Percentiles rank a stretch among this genome's conserved stretches.
Evolutionary conservation across 2,113 vertebrate genomes (phyloP).

Genomic region (Colossoma macropomum): DNA sequence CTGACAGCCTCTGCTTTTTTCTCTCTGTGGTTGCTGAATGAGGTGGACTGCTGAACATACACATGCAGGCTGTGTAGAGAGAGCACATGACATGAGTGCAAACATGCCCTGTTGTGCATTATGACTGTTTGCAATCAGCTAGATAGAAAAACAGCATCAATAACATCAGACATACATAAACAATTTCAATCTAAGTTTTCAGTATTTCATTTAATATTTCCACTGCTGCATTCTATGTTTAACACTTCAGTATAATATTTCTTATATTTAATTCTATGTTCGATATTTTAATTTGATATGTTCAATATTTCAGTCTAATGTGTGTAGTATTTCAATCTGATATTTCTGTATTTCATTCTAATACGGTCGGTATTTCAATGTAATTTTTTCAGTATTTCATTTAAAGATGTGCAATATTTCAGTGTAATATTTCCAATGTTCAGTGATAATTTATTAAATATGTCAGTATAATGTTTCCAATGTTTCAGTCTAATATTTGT

Average conservation of each 20-base stretch:
- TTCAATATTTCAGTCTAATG: too few relatives aligned
- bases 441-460: too few relatives aligned
- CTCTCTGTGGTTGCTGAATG: not conserved
- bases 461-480: not conserved
- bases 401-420: too few relatives aligned
- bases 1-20: conserved; percentile 29
- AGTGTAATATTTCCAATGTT: too few relatives aligned
- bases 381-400: too few relatives aligned
- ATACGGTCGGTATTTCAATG: too few relatives aligned
- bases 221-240: not conserved
- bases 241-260: not conserved
- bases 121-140: not conserved
- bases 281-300: too few relatives aligned
- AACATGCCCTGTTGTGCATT: not conserved
- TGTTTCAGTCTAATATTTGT: not conserved
- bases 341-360: too few relatives aligned
- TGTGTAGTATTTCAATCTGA: too few relatives aligned
- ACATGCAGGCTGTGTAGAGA: not conserved
- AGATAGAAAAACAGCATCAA: not conserved
- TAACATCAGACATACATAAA: not conserved
- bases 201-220: not conserved
- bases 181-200: too few relatives aligned
- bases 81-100: not conserved
- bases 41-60: not conserved
- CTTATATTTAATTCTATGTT: too few relatives aligned